Evolutionary conservation across 2,113 vertebrate species (phyloP), one percentile per base, ranked within the genome.

Genomic region (Ptychochromis oligacanthus): DNA sequence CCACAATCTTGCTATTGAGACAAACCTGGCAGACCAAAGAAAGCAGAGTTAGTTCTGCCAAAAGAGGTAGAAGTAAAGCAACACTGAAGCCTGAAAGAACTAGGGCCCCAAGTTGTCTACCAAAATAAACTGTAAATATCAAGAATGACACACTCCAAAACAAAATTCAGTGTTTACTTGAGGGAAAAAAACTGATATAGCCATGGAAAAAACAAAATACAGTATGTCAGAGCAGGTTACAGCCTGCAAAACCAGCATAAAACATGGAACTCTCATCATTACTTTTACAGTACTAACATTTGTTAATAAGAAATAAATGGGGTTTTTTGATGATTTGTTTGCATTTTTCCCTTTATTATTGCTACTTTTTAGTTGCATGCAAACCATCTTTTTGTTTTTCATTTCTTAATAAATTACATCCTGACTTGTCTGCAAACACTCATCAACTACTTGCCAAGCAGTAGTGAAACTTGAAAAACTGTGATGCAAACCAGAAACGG

Each of bases 21-120:
- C 4, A 78, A 67, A 86, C 31, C 79, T 79, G 58, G 14, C 57
- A 79, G 55, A 64, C 17, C 12, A 13, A 60, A 52, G 34, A 28
- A 67, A 82, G 74, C 59, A 59, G 20, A 55, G 36, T 34, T 58
- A 28, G 6, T 61, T 28, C 40, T 78, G 34, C 34, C 43, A 43
- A 18, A 12, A 43, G 15, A 76, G 7, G 6, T 7, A 18, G 22
- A 75, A 77, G 43, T 17, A 22, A 18, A 60, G 36, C 28, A 34
- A 15, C n/a, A 31, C 22, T 46, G 60, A 36, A 57, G 72, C 61
- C 43, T 28, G 28, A 14, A 38, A 72, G 26, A 43, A 54, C 54
- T 14, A 72, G 11, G 67, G 12, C 43, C 65, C 65, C 0, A 4
- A 72, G 43, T 52, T 72, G 17, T 70, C 43, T 20, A 52, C 65